phyloP scores from a whole-genome alignment of 2,113 vertebrate genomes.

The Illadopsis cleaveri region DNA sequence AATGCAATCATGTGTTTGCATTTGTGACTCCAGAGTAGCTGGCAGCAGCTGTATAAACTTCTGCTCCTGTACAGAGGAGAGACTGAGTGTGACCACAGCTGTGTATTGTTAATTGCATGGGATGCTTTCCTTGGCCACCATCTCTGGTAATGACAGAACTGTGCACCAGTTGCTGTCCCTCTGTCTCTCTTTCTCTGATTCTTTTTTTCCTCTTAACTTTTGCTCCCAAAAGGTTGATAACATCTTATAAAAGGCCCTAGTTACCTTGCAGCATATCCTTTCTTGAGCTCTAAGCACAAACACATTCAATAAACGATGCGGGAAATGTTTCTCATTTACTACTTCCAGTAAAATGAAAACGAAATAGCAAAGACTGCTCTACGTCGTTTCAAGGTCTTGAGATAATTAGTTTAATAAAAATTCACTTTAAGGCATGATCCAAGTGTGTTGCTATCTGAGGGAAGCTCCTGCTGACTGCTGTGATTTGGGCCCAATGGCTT shows the following conservation, averaged over 20 bases:
- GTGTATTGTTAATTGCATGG: neutral
- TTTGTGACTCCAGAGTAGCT: conserved; percentile 24
- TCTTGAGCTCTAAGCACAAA: conserved; percentile 8
- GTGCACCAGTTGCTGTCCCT: neutral
- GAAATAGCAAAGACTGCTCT: neutral
- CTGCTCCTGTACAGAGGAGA: neutral
- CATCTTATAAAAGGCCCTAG: neutral
- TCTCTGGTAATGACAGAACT: neutral
- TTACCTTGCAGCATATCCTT: neutral
- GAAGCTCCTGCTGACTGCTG: neutral
- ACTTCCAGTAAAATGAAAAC: conserved; percentile 10
- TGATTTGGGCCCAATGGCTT: neutral
- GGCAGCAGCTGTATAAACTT: conserved; percentile 63
- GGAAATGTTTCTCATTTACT: conserved; percentile 31
- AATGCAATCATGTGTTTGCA: conserved; percentile 31
- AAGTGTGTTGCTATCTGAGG: neutral
- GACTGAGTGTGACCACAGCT: conserved; percentile 5
- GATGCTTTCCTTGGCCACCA: conserved; percentile 31
- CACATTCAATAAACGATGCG: neutral
- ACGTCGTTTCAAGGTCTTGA: conserved; percentile 11
- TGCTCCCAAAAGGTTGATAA: neutral
- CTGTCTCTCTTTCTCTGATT: neutral
- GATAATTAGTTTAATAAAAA: conserved; percentile 27
- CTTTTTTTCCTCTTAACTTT: conserved; percentile 3
- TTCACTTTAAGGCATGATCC: neutral